A percentile compares a stretch with the other conserved stretches of the same genome.
phyloP scores from a whole-genome alignment of 2,113 vertebrate species.

The Notarius lentiginosus region DNA sequence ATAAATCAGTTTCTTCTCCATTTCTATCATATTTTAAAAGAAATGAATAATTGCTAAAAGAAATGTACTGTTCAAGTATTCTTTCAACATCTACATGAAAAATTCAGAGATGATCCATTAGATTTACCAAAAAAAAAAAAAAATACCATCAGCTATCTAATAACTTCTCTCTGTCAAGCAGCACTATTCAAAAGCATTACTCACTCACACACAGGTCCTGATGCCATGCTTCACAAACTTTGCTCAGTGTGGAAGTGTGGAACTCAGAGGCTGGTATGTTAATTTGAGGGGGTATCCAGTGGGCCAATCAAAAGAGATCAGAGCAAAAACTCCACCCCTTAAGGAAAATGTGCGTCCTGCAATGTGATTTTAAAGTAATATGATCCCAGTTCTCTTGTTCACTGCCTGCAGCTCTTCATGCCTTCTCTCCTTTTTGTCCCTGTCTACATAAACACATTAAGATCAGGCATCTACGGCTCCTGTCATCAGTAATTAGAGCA shows the following conservation, averaged over 20 bases:
- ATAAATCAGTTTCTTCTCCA: neutral
- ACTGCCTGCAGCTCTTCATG: conserved; percentile 43
- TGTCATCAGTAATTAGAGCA: conserved; percentile 49
- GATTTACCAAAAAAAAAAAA: neutral
- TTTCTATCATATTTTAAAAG: neutral
- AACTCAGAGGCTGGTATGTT: conserved; percentile 61
- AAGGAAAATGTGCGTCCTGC: conserved; percentile 51
- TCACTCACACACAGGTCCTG: conserved; percentile 65
- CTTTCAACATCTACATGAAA: neutral
- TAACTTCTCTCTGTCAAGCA: conserved; percentile 14
- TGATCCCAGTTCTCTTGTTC: conserved; percentile 57
- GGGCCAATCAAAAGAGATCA: conserved; percentile 56
- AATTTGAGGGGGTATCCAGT: conserved; percentile 51
- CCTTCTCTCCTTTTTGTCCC: conserved; percentile 33
- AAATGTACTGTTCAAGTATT: neutral
- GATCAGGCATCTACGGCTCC: conserved; percentile 29
- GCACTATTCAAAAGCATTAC: conserved; percentile 45
- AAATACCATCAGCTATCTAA: conserved; percentile 26
- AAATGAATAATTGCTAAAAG: neutral
- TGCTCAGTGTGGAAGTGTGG: conserved; percentile 59
- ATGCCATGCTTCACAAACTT: conserved; percentile 51
- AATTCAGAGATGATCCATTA: neutral
- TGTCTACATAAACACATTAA: conserved; percentile 58
- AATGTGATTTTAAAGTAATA: conserved; percentile 68
- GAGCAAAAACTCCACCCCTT: conserved; percentile 42